phyloP scores from a whole-genome alignment of 2,113 vertebrate genomes.

The Colius striatus region DNA sequence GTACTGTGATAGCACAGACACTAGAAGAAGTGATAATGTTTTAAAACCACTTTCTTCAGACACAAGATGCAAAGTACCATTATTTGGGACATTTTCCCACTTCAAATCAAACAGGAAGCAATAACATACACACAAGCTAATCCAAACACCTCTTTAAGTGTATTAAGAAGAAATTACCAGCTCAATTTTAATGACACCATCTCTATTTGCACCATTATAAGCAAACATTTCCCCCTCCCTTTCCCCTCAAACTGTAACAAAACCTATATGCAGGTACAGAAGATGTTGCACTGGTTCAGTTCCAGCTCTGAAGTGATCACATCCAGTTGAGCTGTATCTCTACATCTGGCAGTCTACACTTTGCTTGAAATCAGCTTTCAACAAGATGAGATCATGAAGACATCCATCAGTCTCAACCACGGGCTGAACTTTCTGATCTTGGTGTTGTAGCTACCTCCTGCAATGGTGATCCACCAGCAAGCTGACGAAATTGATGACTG shows the following conservation, averaged over 20 bases:
- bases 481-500: not conserved
- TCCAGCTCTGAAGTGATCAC: not conserved
- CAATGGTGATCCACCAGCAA: not conserved
- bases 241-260: not conserved
- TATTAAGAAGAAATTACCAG: not conserved
- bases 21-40: not conserved
- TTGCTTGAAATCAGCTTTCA: not conserved
- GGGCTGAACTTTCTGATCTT: not conserved
- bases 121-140: not conserved
- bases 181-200: not conserved
- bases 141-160: not conserved
- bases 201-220: not conserved
- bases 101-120: not conserved
- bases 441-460: not conserved
- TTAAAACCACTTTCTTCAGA: not conserved
- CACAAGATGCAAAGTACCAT: not conserved
- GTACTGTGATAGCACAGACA: not conserved
- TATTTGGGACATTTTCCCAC: not conserved
- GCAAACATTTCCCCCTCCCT: fast-evolving
- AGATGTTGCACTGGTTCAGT: not conserved
- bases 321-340: not conserved
- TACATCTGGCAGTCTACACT: not conserved
- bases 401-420: not conserved
- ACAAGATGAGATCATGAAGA: not conserved
- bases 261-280: not conserved